A percentile compares a stretch with the other conserved stretches of the same genome.
Conservation (phyloP, 2,888 invertebrate genomes). For the Tholera decimalis region DNA sequence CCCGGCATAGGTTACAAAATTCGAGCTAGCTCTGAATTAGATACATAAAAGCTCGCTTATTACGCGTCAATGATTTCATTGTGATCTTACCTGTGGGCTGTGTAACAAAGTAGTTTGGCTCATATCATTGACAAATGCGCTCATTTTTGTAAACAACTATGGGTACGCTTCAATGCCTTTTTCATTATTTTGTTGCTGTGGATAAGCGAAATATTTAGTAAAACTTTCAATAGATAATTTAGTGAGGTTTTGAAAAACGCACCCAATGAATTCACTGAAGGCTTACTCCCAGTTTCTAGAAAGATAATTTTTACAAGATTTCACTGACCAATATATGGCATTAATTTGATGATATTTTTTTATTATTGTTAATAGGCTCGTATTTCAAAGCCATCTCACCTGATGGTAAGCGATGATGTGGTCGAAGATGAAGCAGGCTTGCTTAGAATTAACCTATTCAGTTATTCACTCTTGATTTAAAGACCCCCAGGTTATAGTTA, state of each 20-base stretch:
- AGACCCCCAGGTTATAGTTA: too few species aligned
- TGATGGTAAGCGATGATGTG: too few species aligned
- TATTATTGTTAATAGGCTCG: too few species aligned
- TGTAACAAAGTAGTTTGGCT: conserved; percentile 1
- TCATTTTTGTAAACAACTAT: not conserved
- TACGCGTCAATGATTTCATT: not conserved
- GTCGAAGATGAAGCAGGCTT: too few species aligned
- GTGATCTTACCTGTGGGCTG: not conserved
- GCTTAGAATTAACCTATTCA: too few species aligned
- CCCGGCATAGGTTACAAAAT: not conserved
- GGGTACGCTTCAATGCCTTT: not conserved
- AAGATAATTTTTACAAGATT: not conserved
- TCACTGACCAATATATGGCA: too few species aligned
- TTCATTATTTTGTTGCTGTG: conserved; percentile 2
- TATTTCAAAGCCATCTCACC: too few species aligned
- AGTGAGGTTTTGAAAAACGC: too few species aligned
- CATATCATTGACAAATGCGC: not conserved
- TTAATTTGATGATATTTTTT: too few species aligned
- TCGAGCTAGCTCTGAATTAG: not conserved
- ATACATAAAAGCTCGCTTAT: not conserved
- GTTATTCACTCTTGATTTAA: too few species aligned
- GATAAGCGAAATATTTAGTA: not conserved
- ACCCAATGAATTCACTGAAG: too few species aligned
- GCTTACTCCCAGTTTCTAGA: not conserved
- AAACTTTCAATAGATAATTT: too few species aligned